A percentile compares a stretch with the other conserved stretches of the same genome.
phyloP scores from a whole-genome alignment of 2,113 vertebrate species.

The Ceuthmochares aereus region DNA sequence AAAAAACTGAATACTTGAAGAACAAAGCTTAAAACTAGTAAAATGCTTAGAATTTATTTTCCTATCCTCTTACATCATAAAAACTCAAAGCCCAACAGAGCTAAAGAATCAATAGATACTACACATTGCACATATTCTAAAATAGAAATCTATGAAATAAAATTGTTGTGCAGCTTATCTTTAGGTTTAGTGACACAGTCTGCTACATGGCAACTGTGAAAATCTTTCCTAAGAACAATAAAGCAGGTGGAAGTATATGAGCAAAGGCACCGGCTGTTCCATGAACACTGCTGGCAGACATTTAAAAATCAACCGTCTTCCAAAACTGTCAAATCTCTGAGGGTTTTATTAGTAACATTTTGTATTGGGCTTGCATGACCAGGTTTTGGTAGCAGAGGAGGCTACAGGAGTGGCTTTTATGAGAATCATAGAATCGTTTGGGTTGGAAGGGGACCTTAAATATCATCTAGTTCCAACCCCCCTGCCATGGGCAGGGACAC shows the following conservation, averaged over 20 bases:
- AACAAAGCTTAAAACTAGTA: neutral
- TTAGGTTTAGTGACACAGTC: neutral
- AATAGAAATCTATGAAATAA: neutral
- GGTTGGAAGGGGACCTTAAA: too few relatives aligned
- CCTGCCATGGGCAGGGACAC: too few relatives aligned
- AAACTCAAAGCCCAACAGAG: neutral
- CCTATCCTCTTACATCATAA: neutral
- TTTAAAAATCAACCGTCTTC: neutral
- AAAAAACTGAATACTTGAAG: constrained; percentile 10
- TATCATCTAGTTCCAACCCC: too few relatives aligned
- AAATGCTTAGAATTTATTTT: constrained; percentile 2
- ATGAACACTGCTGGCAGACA: neutral
- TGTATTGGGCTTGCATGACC: too few relatives aligned
- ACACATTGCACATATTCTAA: neutral
- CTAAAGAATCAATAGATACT: neutral
- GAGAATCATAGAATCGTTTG: too few relatives aligned
- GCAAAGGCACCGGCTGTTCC: neutral
- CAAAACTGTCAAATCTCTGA: neutral
- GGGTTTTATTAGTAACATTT: neutral
- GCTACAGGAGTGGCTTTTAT: too few relatives aligned
- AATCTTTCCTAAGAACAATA: neutral
- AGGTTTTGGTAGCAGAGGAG: too few relatives aligned
- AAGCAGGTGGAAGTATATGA: neutral
- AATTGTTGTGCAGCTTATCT: neutral
- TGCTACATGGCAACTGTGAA: neutral